These are phyloP conservation scores for Sarotherodon lohbergeri DNA, from an alignment of 2,113 vertebrate genomes.

Conservation along the genomic window DNA sequence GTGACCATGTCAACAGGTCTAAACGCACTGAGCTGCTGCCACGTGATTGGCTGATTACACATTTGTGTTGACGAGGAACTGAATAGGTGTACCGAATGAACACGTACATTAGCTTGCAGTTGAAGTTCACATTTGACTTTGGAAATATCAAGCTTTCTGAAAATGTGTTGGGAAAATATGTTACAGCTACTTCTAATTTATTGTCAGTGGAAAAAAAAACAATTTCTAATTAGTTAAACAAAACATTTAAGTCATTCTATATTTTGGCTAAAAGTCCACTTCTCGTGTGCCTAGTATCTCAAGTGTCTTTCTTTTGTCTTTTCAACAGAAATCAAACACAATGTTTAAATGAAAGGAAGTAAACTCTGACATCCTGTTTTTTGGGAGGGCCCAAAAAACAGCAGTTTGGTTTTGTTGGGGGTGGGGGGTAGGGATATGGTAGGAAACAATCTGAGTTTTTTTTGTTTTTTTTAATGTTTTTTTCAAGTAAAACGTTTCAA, in stretches of 20 bases:
- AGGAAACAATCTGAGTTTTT: not conserved
- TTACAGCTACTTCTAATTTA: not conserved
- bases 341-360: constrained; percentile 58
- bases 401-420: not conserved
- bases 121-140: not conserved
- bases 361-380: constrained; percentile 62
- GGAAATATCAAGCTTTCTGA: not conserved
- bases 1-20: not conserved
- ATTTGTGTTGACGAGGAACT: not conserved
- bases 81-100: not conserved
- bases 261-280: not conserved
- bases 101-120: not conserved
- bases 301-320: not conserved
- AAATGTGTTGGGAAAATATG: not conserved
- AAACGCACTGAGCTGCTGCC: fast-evolving
- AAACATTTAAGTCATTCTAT: not conserved
- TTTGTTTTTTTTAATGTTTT: not conserved
- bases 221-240: not conserved
- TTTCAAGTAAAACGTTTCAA: not conserved
- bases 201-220: not conserved
- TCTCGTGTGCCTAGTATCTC: not conserved
- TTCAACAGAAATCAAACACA: constrained; percentile 31
- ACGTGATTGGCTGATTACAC: not conserved
- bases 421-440: not conserved
- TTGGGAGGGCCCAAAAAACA: not conserved